These are phyloP conservation scores for Drepana arcuata DNA, from an alignment of 1,140 invertebrate species.

Conservation along the genomic window DNA sequence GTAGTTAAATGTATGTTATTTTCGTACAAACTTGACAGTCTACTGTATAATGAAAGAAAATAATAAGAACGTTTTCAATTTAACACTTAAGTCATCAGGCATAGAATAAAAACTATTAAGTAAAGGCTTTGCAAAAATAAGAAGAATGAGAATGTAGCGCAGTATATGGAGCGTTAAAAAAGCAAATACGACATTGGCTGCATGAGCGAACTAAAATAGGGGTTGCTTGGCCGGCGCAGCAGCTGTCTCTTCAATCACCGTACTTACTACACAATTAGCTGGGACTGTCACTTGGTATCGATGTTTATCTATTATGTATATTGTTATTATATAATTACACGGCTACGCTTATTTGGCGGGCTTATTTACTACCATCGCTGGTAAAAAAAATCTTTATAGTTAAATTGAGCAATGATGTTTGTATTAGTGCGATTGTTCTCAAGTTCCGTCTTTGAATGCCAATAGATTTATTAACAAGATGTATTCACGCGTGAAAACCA, in stretches of 20 bases:
- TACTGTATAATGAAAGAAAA: conserved; percentile 30
- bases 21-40: conserved; percentile 30
- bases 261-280: conserved; percentile 32
- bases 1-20: conserved; percentile 46
- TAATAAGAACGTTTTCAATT: conserved; percentile 32
- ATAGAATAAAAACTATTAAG: conserved; percentile 22
- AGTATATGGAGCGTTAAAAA: conserved; percentile 17
- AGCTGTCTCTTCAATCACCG: conserved; percentile 22
- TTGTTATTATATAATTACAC: too few relatives aligned
- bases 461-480: too few relatives aligned
- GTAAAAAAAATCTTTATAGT: too few relatives aligned
- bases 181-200: conserved; percentile 2
- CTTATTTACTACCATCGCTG: too few relatives aligned
- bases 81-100: conserved; percentile 29
- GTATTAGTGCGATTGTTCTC: too few relatives aligned
- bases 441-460: too few relatives aligned
- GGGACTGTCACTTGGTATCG: conserved; percentile 20
- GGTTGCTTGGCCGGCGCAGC: background rate
- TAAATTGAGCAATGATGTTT: too few relatives aligned
- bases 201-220: background rate
- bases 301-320: too few relatives aligned
- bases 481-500: too few relatives aligned
- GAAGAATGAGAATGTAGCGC: conserved; percentile 9
- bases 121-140: conserved; percentile 3
- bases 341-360: too few relatives aligned